A percentile compares a stretch with the other conserved stretches of the same genome.
Conservation (phyloP, 2,113 vertebrate genomes). For the Parus major region DNA sequence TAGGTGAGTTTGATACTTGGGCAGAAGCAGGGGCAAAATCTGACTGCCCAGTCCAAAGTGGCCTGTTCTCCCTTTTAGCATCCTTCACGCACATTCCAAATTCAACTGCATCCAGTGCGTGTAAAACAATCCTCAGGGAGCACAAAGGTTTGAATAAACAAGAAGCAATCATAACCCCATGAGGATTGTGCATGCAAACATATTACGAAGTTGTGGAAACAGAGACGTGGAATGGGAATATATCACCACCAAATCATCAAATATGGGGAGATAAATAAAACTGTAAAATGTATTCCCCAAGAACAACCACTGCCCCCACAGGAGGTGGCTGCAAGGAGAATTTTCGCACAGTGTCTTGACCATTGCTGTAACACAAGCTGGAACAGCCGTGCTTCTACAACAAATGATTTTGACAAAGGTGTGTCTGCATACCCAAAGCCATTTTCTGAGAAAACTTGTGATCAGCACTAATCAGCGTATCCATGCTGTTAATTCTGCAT, state of each 20-base stretch:
- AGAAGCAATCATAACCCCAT: neutral
- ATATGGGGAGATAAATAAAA: neutral
- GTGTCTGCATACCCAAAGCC: neutral
- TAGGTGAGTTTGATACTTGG: neutral
- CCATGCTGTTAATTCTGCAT: rapidly evolving
- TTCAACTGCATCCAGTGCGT: neutral
- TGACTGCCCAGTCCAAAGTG: neutral
- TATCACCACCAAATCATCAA: neutral
- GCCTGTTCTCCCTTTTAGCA: neutral
- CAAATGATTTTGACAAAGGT: neutral
- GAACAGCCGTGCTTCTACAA: neutral
- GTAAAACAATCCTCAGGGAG: neutral
- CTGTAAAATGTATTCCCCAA: rapidly evolving
- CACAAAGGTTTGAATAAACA: neutral
- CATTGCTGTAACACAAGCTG: neutral
- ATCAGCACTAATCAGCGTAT: neutral
- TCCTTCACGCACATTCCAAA: neutral
- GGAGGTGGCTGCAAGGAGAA: neutral
- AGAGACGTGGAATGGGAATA: neutral
- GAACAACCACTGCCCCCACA: rapidly evolving
- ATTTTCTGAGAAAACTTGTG: neutral
- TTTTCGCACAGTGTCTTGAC: neutral
- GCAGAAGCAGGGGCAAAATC: neutral
- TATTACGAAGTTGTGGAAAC: neutral
- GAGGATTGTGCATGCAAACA: neutral